Evolutionary conservation across 2,797 vertebrate species (phyloP).

Genomic region (Rhabdophis nuchalis): DNA sequence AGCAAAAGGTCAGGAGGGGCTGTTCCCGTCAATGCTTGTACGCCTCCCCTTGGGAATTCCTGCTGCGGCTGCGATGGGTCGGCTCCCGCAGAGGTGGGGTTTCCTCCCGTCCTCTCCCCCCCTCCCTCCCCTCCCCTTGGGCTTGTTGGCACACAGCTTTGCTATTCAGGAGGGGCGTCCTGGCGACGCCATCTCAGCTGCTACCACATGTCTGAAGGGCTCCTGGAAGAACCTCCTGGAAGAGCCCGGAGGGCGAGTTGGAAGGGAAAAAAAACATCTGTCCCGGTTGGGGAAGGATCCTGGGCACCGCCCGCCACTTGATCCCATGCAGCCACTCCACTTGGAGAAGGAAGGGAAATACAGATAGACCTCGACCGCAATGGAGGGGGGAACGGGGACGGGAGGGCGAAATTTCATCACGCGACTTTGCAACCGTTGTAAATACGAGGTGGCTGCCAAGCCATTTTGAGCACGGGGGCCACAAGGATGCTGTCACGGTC

Average conservation of each 20-base stretch:
- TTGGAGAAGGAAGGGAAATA: no score
- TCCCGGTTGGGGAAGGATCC: neutral
- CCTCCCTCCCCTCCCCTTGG: constrained; percentile 63
- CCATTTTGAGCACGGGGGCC: neutral
- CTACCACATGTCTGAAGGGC: constrained; percentile 49
- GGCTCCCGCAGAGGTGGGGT: constrained; percentile 74
- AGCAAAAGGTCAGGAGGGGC: constrained; percentile 54
- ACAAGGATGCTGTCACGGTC: no score
- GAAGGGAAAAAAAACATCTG: neutral
- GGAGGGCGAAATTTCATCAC: neutral
- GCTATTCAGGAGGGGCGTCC: constrained; percentile 27
- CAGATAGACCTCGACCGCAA: neutral
- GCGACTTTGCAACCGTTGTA: neutral
- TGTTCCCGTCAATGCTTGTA: constrained; percentile 35
- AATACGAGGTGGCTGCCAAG: neutral
- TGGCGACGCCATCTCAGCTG: constrained; percentile 31
- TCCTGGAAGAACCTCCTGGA: constrained; percentile 33
- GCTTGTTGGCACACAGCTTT: neutral
- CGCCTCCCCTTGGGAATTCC: constrained; percentile 65
- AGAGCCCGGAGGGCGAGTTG: no score
- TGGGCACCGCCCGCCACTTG: neutral
- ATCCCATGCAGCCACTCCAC: neutral
- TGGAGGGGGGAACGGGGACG: no score
- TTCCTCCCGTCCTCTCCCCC: constrained; percentile 69
- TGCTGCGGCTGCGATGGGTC: constrained; percentile 67